Evolutionary conservation across 2,113 vertebrate genomes (phyloP).

Genomic region (Scalopus aquaticus): DNA sequence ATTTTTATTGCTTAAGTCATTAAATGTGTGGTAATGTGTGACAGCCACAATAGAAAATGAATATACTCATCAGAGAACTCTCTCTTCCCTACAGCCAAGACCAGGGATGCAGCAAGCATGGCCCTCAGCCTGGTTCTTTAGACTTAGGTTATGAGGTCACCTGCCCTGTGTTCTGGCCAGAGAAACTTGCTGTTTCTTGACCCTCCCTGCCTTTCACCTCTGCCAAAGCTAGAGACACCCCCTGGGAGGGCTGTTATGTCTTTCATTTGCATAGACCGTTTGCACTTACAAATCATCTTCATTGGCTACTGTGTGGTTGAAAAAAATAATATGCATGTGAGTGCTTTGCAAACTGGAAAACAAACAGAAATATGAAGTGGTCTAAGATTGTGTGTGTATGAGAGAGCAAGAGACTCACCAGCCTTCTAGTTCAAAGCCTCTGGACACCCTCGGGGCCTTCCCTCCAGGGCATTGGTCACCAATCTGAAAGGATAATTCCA

Average conservation of each 20-base stretch:
- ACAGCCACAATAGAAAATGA: not conserved
- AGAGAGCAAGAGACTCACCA: not conserved
- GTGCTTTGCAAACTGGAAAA: not conserved
- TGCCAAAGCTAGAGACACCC: not conserved
- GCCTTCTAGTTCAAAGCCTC: not conserved
- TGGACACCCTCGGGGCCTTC: not conserved
- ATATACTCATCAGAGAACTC: not conserved
- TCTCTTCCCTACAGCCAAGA: not conserved
- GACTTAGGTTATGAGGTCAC: not conserved
- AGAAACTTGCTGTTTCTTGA: not conserved
- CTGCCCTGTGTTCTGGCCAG: not conserved
- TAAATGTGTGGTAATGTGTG: not conserved
- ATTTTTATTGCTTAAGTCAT: not conserved
- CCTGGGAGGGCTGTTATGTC: not conserved
- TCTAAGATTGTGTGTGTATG: not conserved
- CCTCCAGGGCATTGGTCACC: not conserved
- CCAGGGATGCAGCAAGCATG: rapidly evolving
- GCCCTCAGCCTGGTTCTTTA: not conserved
- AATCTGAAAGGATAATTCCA: not conserved
- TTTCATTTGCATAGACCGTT: not conserved
- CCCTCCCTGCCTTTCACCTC: not conserved
- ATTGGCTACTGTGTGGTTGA: not conserved
- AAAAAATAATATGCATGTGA: not conserved
- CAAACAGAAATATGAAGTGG: not conserved
- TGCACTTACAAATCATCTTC: not conserved